Evolutionary conservation across 2,113 vertebrate genomes (phyloP), one percentile per base, ranked within the genome.

Genomic region (Hiodon alosoides): DNA sequence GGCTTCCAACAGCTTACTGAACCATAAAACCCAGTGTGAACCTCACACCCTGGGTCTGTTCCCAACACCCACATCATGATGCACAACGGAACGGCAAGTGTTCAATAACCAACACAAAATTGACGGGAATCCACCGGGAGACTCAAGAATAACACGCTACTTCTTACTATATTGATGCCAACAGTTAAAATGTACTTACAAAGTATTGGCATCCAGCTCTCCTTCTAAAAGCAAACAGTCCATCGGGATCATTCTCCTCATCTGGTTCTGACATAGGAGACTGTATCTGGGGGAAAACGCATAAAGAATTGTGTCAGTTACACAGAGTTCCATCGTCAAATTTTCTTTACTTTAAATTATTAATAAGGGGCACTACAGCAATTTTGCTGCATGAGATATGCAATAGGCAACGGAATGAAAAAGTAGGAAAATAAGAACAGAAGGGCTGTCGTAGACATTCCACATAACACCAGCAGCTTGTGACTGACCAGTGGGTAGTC

Each of bases 181-280:
- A 31, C 31, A 64, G 5, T 64, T 64, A 11, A 67, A 48, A 67
- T 13, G 7, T 46, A 77, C 94, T 94, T 89, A 95, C 95, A 86
- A 93, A 90, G 90, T 97, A 97, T 81, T 94, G 93, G 90, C 95
- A 97, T 84, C 94, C 95, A 78, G 92, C 91, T 89, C 88, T 92
- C 66, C 95, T 94, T 84, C 94, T 93, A 89, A 97, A 97, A 84
- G 92, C 93, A 86, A 93, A 95, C 7, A 87, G 79, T 77, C 95
- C 95, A 71, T 97, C 95, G 69, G 94, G 94, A 82, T 94, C 91
- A 16, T 93, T 95, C 82, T 97, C 95, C 85, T 96, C 95, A 80
- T 97, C 95, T 0, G 90, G 80, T 80, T 96, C 94, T 2, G 94
- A 95, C 3, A 87, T 83, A 7, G 95, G 94, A 57, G 94, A 97